Conservation (phyloP, 2,797 vertebrate genomes). For the Dryobates pubescens region DNA sequence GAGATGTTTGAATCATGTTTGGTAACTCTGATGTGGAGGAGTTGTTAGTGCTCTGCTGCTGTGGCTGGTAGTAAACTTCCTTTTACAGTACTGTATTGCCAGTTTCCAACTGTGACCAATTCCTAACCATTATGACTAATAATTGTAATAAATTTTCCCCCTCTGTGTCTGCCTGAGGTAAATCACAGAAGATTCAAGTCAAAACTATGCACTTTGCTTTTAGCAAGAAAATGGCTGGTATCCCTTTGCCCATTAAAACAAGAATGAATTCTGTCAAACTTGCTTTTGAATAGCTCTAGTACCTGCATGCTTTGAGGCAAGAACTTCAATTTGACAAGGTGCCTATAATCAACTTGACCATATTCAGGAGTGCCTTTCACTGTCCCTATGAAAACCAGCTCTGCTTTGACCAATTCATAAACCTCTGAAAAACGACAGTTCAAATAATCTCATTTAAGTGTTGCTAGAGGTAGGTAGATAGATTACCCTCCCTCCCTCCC, state of each 20-base stretch:
- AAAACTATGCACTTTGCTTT: not conserved
- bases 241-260: not conserved
- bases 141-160: not conserved
- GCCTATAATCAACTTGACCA: not conserved
- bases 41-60: not conserved
- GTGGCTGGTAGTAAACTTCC: not conserved
- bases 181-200: not conserved
- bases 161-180: not conserved
- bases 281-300: not conserved
- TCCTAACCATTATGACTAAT: not conserved
- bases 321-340: not conserved
- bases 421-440: not conserved
- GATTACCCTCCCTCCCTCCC: not conserved
- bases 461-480: not conserved
- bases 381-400: not conserved
- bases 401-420: not conserved
- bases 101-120: not conserved
- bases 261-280: not conserved
- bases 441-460: not conserved
- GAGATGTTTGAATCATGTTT: not conserved
- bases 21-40: not conserved
- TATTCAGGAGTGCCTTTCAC: not conserved
- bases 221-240: not conserved
- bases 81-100: not conserved
- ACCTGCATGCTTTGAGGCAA: not conserved